Conservation (phyloP, 92 coral and sea anemone species). For the Palythoa grandis region DNA sequence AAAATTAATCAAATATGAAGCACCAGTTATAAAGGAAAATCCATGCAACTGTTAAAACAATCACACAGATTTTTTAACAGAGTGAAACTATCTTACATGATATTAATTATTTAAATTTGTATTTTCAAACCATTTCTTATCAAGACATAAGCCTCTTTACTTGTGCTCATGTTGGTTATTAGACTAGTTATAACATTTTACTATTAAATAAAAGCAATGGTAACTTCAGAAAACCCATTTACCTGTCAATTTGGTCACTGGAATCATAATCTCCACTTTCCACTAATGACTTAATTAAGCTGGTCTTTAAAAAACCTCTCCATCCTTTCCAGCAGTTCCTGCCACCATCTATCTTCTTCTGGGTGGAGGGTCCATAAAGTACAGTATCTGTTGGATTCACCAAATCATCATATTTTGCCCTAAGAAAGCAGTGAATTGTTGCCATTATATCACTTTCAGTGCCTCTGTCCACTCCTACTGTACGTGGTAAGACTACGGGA, state of each 20-base stretch:
- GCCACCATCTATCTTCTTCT: slow-evolving; percentile 71
- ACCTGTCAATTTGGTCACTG: slow-evolving; percentile 71
- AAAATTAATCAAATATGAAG: too few relatives aligned
- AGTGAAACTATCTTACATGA: too few relatives aligned
- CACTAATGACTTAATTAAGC: slow-evolving; percentile 51
- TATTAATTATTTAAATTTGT: too few relatives aligned
- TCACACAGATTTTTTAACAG: too few relatives aligned
- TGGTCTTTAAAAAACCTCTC: slow-evolving; percentile 67
- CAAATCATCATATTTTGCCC: slow-evolving; percentile 56
- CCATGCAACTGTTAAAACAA: too few relatives aligned
- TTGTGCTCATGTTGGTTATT: too few relatives aligned
- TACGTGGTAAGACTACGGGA: slow-evolving; percentile 58
- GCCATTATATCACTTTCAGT: slow-evolving; percentile 69
- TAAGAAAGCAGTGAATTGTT: slow-evolving; percentile 57
- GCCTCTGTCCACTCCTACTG: slow-evolving; percentile 61
- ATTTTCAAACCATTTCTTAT: too few relatives aligned
- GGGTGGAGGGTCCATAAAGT: slow-evolving; percentile 67
- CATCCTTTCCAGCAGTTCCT: slow-evolving; percentile 59
- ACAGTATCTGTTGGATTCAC: slow-evolving; percentile 57
- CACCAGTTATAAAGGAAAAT: too few relatives aligned
- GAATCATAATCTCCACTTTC: slow-evolving; percentile 71
- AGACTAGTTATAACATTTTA: too few relatives aligned
- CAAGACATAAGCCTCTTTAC: too few relatives aligned
- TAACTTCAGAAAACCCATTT: slow-evolving; percentile 21
- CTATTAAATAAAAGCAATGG: too few relatives aligned